Percentiles rank a stretch among this genome's conserved stretches.
These are phyloP conservation scores for Phoenicopterus ruber DNA, from an alignment of 2,113 vertebrate species.

Conservation along the genomic window DNA sequence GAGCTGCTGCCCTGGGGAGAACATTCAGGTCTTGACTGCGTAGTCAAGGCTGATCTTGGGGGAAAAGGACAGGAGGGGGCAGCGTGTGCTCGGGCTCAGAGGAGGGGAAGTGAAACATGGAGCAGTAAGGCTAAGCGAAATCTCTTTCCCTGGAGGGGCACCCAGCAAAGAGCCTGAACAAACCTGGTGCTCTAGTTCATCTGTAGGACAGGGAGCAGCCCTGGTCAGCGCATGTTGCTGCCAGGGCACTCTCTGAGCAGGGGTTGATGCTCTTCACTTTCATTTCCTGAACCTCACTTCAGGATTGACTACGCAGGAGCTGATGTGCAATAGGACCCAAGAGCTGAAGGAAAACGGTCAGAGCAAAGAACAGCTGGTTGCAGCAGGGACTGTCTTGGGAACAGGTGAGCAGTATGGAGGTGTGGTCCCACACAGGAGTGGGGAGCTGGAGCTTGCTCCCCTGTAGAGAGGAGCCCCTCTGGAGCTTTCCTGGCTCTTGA, in stretches of 20 bases:
- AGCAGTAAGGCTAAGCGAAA: background rate
- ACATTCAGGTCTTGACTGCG: fast-evolving
- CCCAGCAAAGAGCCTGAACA: background rate
- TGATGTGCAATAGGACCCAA: background rate
- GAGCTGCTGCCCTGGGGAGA: background rate
- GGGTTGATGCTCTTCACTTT: background rate
- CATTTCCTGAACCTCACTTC: background rate
- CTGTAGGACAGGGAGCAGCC: fast-evolving
- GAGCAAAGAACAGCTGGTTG: background rate
- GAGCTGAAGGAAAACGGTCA: background rate
- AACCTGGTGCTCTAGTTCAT: background rate
- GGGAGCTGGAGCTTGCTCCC: background rate
- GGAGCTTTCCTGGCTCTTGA: background rate
- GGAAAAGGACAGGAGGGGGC: background rate
- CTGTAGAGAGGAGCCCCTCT: background rate
- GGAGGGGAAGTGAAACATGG: fast-evolving
- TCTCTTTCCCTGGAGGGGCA: background rate
- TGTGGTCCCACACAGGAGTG: background rate
- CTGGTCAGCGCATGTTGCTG: background rate
- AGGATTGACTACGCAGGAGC: background rate
- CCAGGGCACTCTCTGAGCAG: background rate
- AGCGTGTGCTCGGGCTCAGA: background rate
- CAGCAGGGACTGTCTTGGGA: background rate
- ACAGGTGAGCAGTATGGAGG: background rate
- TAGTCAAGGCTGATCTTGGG: background rate